phyloP scores from a whole-genome alignment of 2,113 vertebrate species.

The Collichthys lucidus region DNA sequence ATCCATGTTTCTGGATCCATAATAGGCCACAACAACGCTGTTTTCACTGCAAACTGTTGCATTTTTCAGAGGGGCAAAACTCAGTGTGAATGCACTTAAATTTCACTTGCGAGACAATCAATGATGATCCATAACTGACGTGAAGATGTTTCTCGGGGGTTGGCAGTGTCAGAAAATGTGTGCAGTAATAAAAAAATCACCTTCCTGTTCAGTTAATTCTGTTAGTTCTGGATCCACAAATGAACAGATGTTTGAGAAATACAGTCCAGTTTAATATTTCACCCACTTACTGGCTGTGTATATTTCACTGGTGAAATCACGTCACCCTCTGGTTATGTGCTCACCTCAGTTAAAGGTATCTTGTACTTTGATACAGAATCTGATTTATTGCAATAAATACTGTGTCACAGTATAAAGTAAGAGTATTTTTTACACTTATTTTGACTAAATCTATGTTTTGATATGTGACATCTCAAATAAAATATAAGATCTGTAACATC shows the following conservation, averaged over 20 bases:
- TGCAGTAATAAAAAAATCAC: background rate
- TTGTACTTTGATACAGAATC: constrained; percentile 27
- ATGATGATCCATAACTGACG: constrained; percentile 8
- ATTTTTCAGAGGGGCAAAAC: constrained; percentile 8
- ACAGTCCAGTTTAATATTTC: constrained; percentile 7
- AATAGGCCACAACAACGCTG: background rate
- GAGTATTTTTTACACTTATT: constrained; percentile 5
- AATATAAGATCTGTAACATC: background rate
- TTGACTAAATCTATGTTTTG: constrained; percentile 21
- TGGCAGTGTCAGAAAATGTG: constrained; percentile 11
- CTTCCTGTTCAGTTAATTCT: constrained; percentile 1
- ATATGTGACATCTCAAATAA: background rate
- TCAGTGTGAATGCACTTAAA: constrained; percentile 5
- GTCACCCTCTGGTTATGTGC: background rate
- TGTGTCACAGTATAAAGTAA: background rate
- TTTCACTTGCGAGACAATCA: constrained; percentile 69
- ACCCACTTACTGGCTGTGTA: background rate
- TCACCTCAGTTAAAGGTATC: constrained; percentile 4
- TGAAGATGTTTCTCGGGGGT: constrained; percentile 5
- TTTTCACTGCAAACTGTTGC: constrained; percentile 16
- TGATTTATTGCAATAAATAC: constrained; percentile 5
- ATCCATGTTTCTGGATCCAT: constrained; percentile 14
- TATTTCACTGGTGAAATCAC: constrained; percentile 17
- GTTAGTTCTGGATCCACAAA: background rate
- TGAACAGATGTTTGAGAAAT: background rate